These are phyloP conservation scores for Thereva nobilitata DNA, from an alignment of 2,888 invertebrate species.

Conservation along the genomic window DNA sequence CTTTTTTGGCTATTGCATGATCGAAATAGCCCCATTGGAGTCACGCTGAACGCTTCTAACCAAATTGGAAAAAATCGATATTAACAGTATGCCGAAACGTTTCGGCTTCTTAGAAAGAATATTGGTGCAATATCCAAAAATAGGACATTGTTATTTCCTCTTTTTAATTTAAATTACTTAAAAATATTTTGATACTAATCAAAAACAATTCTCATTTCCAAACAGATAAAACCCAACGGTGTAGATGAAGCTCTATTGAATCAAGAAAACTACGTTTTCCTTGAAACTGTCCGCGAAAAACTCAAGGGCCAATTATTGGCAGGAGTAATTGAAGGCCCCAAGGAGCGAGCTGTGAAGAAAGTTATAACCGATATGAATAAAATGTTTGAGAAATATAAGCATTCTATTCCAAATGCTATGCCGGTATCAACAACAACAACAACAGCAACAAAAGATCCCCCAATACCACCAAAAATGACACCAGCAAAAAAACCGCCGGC, in stretches of 20 bases:
- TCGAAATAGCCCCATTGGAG: no score
- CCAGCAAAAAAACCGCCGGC: conserved; percentile 30
- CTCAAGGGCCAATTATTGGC: conserved; percentile 67
- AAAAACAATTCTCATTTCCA: conserved; percentile 40
- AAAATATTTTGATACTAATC: conserved; percentile 47
- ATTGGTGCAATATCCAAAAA: no score
- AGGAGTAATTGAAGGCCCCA: conserved; percentile 63
- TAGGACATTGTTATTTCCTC: no score
- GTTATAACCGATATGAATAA: conserved; percentile 74
- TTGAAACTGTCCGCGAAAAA: conserved; percentile 54
- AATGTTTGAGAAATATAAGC: conserved; percentile 56
- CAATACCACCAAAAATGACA: not conserved
- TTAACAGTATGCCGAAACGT: no score
- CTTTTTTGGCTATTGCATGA: no score
- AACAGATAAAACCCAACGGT: conserved; percentile 62
- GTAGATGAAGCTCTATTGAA: conserved; percentile 71
- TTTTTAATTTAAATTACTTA: no score
- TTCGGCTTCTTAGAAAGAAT: no score
- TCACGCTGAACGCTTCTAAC: no score
- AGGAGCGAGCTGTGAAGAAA: conserved; percentile 69
- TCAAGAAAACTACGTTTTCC: conserved; percentile 66
- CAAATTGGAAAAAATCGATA: no score
- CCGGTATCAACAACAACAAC: conserved; percentile 30
- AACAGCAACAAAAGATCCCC: conserved; percentile 1
- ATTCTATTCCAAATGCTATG: conserved; percentile 43